Base-by-base conservation (phyloP, 2,113 vertebrate genomes). In the Sardina pilchardus region DNA sequence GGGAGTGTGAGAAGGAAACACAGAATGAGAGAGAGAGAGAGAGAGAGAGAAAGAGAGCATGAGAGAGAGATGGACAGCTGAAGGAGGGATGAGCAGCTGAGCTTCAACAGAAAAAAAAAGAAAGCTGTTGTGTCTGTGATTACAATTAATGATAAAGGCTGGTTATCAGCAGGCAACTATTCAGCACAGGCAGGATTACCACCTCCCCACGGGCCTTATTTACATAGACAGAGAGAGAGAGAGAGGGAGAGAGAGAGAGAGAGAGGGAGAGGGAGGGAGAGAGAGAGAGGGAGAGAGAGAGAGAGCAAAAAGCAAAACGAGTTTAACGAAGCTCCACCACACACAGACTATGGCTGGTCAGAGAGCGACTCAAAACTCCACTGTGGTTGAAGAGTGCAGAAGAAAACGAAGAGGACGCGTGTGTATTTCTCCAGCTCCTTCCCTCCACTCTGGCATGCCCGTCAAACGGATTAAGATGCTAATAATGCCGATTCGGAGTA, bases 81-180 rank as follows among this genome's bases (percentile, higher is more conserved):
- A 78, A 34, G 26, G 30, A 71, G 63, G 30, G 63, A 30, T 34
- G 30, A 71, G 63, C 63, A 34, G 26, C n/a, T 71, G 10, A 34
- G 30, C 63, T 30, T 9, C 26, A 30, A n/a, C 39, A 47, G 67
- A 82, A 81, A 43, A 47, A 83, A 75, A 50, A 63, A 83, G 83
- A 86, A 83, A 86, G 82, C 56, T 86, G 85, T 86, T 81, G 82
- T 67, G 81, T 14, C 53, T 86, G 50, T 45, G 85, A 86, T 86
- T 82, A 86, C 81, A 86, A 82, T 86, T 71, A 82, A 81, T 86
- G 85, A 86, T 86, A 86, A 71, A 12, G 53, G 24, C 21, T 59
- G 19, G 81, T 48, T 82, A 86, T 67, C 85, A 71, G 53, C 12
- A 43, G 26, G 36, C 53, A 36, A 56, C 8, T 36, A 82, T 82